Conservation (phyloP, 2,888 invertebrate species). For the Drosophila vallismaia region DNA sequence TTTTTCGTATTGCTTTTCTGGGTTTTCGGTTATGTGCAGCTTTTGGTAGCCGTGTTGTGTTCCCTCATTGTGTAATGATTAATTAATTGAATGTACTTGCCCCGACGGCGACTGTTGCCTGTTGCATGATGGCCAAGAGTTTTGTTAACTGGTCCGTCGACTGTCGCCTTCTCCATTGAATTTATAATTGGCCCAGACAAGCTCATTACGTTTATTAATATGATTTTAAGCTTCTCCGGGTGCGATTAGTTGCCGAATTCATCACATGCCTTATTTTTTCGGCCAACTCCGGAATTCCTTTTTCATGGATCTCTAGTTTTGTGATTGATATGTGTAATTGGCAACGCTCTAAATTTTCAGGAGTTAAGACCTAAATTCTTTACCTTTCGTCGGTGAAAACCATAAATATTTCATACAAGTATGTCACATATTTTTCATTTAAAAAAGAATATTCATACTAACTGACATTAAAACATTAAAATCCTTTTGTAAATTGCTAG, state of each 20-base stretch:
- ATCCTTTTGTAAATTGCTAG: no score
- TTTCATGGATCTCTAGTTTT: constrained; percentile 4
- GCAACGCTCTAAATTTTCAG: constrained; percentile 7
- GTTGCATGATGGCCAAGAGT: constrained; percentile 59
- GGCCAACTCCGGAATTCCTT: constrained; percentile 20
- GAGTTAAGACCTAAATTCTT: not conserved
- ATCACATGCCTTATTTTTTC: constrained; percentile 49
- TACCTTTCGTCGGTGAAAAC: not conserved
- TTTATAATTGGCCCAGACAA: constrained; percentile 51
- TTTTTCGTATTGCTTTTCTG: constrained; percentile 39
- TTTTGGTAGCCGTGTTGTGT: constrained; percentile 62
- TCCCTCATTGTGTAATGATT: constrained; percentile 69
- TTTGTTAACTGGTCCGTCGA: constrained; percentile 38
- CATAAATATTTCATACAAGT: not conserved
- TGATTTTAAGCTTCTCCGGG: constrained; percentile 65
- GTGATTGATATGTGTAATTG: constrained; percentile 36
- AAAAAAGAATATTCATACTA: not conserved
- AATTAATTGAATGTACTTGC: constrained; percentile 66
- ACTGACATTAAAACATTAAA: no score
- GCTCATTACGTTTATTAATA: constrained; percentile 63
- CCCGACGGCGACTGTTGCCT: constrained; percentile 24
- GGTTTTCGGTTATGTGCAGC: constrained; percentile 47
- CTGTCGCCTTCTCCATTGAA: constrained; percentile 55
- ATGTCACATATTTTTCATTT: not conserved
- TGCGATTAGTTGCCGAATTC: constrained; percentile 53